Conservation (phyloP, 2,888 invertebrate species). For the Tipula unca region DNA sequence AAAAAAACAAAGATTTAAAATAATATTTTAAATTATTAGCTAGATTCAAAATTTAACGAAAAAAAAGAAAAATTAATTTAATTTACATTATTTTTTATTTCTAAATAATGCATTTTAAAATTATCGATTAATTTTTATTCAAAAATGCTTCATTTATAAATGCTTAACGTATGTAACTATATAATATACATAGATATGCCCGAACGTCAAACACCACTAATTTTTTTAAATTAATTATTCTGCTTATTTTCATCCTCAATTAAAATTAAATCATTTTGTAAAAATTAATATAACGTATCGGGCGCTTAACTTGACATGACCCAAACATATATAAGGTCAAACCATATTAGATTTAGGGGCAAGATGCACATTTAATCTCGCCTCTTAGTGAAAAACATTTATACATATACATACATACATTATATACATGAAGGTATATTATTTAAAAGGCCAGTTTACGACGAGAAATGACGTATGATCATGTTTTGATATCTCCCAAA, state of each 20-base stretch:
- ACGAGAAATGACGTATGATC: background rate
- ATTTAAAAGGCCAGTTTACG: background rate
- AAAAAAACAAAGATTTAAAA: background rate
- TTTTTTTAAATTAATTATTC: conserved; percentile 2
- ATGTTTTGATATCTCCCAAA: background rate
- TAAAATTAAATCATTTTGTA: background rate
- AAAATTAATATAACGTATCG: background rate
- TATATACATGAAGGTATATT: background rate
- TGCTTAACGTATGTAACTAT: background rate
- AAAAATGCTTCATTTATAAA: background rate
- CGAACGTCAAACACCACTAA: background rate
- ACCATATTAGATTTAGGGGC: background rate
- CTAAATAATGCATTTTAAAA: background rate
- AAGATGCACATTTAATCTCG: background rate
- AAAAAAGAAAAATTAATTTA: too few species aligned
- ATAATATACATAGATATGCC: background rate
- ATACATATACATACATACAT: background rate
- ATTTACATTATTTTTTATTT: background rate
- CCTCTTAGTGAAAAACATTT: background rate
- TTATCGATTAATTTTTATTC: background rate
- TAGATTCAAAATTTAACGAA: background rate
- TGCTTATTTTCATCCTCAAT: background rate
- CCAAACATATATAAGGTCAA: background rate
- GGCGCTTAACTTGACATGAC: background rate
- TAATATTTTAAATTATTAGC: background rate